Conservation (phyloP, 2,113 vertebrate genomes). For the Atlantisia rogersi region DNA sequence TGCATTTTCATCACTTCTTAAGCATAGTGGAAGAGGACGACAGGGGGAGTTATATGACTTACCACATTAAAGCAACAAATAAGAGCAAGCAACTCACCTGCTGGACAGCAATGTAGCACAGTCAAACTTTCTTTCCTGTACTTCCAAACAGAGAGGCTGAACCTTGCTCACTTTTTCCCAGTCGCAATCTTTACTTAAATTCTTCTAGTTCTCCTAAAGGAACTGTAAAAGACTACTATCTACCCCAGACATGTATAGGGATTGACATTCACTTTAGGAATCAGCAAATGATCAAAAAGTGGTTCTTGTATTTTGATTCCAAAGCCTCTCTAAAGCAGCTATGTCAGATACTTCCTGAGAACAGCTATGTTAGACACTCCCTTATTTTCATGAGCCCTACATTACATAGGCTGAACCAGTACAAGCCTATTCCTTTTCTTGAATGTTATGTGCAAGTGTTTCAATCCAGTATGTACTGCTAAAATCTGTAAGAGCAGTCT, state of each 20-base stretch:
- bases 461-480: not conserved
- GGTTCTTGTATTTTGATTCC: not conserved
- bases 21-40: not conserved
- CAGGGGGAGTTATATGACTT: not conserved
- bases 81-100: not conserved
- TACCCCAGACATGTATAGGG: not conserved
- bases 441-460: not conserved
- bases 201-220: not conserved
- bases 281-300: not conserved
- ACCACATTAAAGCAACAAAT: not conserved
- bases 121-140: not conserved
- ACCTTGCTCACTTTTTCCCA: not conserved
- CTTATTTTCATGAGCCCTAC: not conserved
- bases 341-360: not conserved
- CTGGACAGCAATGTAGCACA: not conserved
- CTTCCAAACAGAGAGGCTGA: not conserved
- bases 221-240: not conserved
- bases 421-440: not conserved
- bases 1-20: not conserved
- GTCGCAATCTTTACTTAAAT: not conserved
- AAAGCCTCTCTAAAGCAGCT: not conserved
- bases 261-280: not conserved
- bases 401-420: not conserved
- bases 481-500: not conserved
- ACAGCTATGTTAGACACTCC: not conserved